phyloP scores from a whole-genome alignment of 2,888 invertebrate species.

The Blastobasis lacticolella region DNA sequence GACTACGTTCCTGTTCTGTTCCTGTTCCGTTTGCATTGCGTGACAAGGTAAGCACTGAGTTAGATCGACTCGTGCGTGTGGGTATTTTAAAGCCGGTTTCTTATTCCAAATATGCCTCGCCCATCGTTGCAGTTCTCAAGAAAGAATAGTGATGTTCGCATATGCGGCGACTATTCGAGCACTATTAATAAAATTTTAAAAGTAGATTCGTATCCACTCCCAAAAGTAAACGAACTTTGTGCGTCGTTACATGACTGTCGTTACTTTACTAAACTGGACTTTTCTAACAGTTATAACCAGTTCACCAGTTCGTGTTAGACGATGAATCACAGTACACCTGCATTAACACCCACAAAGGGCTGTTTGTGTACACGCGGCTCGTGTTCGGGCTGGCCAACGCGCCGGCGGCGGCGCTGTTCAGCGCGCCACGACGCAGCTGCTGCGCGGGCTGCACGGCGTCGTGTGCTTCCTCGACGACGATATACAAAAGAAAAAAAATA shows the following conservation, averaged over 20 bases:
- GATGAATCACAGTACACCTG: neutral
- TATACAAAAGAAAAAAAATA: too few species aligned
- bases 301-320: neutral
- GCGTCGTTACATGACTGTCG: neutral
- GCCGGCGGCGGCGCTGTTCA: conserved; percentile 7
- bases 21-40: too few species aligned
- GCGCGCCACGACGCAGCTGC: neutral
- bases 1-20: too few species aligned
- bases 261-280: conserved; percentile 2
- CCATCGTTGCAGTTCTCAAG: conserved; percentile 9
- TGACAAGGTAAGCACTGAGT: too few species aligned
- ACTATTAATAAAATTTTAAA: neutral
- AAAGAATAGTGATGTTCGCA: neutral
- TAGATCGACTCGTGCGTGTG: conserved; percentile 1
- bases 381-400: conserved; percentile 4
- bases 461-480: neutral
- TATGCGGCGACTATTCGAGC: neutral
- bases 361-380: conserved; percentile 3
- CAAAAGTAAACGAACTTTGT: conserved; percentile 3
- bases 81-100: conserved; percentile 12
- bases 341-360: conserved; percentile 6
- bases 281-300: conserved; percentile 4
- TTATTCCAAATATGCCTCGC: conserved; percentile 6
- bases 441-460: neutral
- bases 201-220: neutral